A percentile compares a stretch with the other conserved stretches of the same genome.
Evolutionary conservation across 2,888 invertebrate genomes (phyloP).

Genomic region (Lobophora halterata): DNA sequence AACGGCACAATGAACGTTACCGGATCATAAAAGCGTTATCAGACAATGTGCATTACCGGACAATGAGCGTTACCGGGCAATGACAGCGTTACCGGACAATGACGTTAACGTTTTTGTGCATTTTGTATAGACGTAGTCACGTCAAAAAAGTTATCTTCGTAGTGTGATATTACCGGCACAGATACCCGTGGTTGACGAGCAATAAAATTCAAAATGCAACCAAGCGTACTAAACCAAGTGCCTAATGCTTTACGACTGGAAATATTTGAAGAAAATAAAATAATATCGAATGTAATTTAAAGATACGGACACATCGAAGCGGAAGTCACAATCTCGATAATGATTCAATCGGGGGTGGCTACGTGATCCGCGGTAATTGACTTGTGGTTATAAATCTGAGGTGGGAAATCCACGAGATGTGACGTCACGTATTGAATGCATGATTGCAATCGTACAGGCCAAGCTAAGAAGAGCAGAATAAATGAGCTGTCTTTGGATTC

Average conservation of each 20-base stretch:
- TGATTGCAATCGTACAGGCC: too few relatives aligned
- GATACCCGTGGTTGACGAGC: not conserved
- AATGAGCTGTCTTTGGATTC: too few relatives aligned
- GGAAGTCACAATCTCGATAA: conserved; percentile 13
- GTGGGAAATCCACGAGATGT: conserved; percentile 1
- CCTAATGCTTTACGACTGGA: conserved; percentile 1
- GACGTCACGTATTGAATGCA: conserved; percentile 2
- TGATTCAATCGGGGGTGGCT: conserved; percentile 10
- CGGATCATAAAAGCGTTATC: too few relatives aligned
- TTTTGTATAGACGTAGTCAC: too few relatives aligned
- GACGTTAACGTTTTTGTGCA: too few relatives aligned
- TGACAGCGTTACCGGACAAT: too few relatives aligned
- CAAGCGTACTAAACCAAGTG: not conserved
- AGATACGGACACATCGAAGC: not conserved
- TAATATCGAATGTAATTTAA: conserved; percentile 12
- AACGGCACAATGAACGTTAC: too few relatives aligned
- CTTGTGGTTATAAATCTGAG: conserved; percentile 8
- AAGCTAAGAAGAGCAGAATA: too few relatives aligned
- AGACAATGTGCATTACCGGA: too few relatives aligned
- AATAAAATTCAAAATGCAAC: conserved; percentile 2
- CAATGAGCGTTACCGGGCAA: too few relatives aligned
- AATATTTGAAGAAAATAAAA: conserved; percentile 2
- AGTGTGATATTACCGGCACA: too few relatives aligned
- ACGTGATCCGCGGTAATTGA: conserved; percentile 8
- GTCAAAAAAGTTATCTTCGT: too few relatives aligned